Conservation (phyloP, 2,888 invertebrate species). For the Catonia carolina region DNA sequence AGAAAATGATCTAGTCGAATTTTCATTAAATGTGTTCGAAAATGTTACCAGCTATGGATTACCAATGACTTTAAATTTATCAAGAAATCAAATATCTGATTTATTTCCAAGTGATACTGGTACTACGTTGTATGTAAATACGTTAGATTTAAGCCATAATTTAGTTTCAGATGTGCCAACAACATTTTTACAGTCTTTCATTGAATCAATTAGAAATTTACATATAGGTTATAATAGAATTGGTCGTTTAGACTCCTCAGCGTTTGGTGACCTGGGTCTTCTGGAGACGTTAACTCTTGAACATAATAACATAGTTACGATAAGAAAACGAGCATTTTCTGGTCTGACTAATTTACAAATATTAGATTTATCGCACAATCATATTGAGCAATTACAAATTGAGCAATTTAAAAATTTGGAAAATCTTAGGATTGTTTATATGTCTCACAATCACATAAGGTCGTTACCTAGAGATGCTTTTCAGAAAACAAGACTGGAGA, state of each 20-base stretch:
- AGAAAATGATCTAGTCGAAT: constrained; percentile 63
- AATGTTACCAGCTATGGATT: constrained; percentile 59
- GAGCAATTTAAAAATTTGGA: constrained; percentile 73
- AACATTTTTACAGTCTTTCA: constrained; percentile 56
- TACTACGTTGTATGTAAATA: constrained; percentile 54
- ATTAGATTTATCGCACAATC: constrained; percentile 70
- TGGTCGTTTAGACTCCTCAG: constrained; percentile 60
- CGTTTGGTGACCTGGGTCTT: constrained; percentile 61
- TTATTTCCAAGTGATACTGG: constrained; percentile 44
- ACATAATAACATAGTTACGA: constrained; percentile 62
- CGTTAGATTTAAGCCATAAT: constrained; percentile 65
- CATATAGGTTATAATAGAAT: constrained; percentile 70
- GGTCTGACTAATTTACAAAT: constrained; percentile 68
- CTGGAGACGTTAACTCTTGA: constrained; percentile 68
- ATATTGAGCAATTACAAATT: constrained; percentile 65
- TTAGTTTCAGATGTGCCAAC: constrained; percentile 56
- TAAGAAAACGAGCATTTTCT: constrained; percentile 70
- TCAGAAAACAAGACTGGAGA: constrained; percentile 70
- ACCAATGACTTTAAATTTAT: constrained; percentile 68
- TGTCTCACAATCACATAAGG: constrained; percentile 64
- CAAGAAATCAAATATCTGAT: constrained; percentile 56
- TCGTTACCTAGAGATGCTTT: constrained; percentile 72
- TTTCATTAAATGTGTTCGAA: constrained; percentile 60
- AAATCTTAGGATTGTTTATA: constrained; percentile 63
- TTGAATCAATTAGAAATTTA: constrained; percentile 58